Conservation (phyloP, 2,888 invertebrate genomes). For the Lithodes maja region DNA sequence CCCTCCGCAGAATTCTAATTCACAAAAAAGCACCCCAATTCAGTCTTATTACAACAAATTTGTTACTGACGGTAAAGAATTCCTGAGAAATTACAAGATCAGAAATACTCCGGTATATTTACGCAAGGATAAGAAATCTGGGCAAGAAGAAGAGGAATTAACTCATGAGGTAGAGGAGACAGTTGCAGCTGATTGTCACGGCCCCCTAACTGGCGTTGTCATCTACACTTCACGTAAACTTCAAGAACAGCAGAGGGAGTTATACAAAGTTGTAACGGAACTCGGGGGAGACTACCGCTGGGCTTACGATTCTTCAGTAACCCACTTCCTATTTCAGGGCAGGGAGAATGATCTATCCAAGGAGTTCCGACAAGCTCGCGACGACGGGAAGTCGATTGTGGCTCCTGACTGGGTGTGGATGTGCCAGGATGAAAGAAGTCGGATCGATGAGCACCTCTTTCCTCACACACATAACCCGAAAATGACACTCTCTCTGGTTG, state of each 20-base stretch:
- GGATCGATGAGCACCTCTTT: slow-evolving; percentile 74
- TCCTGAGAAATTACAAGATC: slow-evolving; percentile 35
- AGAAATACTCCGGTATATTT: slow-evolving; percentile 28
- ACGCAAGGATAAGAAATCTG: slow-evolving; percentile 13
- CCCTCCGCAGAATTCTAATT: slow-evolving; percentile 2
- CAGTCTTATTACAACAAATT: slow-evolving; percentile 48
- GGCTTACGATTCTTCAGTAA: slow-evolving; percentile 72
- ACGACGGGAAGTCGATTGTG: slow-evolving; percentile 75
- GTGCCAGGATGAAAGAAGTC: slow-evolving; percentile 73
- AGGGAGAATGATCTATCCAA: slow-evolving; percentile 74
- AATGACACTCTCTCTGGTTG: slow-evolving; percentile 72
- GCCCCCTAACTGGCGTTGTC: slow-evolving; percentile 74
- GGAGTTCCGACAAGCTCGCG: slow-evolving; percentile 74
- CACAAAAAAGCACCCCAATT: not conserved
- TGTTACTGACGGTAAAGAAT: slow-evolving; percentile 37
- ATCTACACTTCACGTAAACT: slow-evolving; percentile 75
- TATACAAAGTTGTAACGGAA: slow-evolving; percentile 74
- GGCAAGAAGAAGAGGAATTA: not conserved
- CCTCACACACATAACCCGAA: slow-evolving; percentile 75
- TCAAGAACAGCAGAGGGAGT: slow-evolving; percentile 73
- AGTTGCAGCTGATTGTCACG: slow-evolving; percentile 32
- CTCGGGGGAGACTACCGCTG: slow-evolving; percentile 75
- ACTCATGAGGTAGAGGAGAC: not conserved
- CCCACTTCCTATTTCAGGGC: slow-evolving; percentile 75
- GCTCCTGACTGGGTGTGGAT: slow-evolving; percentile 75